Conservation (phyloP, 2,113 vertebrate species). For the Herpailurus yagouaroundi region DNA sequence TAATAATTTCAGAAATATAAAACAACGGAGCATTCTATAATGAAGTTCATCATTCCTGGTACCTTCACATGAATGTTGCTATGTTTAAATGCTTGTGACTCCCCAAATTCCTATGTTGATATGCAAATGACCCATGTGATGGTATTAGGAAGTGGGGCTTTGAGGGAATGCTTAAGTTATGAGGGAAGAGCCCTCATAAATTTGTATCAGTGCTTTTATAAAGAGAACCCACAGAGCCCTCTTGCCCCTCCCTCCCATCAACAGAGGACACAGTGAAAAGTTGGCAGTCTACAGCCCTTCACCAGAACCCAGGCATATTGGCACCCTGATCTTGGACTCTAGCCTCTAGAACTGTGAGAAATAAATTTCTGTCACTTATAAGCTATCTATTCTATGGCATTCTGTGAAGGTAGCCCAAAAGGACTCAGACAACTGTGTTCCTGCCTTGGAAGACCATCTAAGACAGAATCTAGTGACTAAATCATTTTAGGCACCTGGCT, state of each 20-base stretch:
- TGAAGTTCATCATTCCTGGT: neutral
- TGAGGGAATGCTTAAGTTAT: neutral
- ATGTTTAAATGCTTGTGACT: neutral
- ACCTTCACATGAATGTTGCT: neutral
- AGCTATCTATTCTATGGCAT: neutral
- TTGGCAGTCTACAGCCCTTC: neutral
- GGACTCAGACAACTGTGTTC: neutral
- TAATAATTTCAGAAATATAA: conserved; percentile 30
- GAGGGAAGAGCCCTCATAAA: neutral
- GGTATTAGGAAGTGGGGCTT: neutral
- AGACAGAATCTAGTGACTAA: neutral
- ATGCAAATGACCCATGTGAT: neutral
- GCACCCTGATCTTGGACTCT: neutral
- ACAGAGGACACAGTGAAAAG: neutral
- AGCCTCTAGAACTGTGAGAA: neutral
- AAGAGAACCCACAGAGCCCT: neutral
- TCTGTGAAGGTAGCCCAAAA: neutral
- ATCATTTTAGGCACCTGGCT: neutral
- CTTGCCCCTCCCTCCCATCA: neutral
- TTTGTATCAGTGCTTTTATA: neutral
- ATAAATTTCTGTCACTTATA: neutral
- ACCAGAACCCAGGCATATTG: neutral
- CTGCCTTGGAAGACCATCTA: neutral
- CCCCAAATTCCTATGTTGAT: neutral
- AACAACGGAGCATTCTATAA: neutral